Conservation (phyloP, 1,140 invertebrate species). For the Drosophila lini region DNA sequence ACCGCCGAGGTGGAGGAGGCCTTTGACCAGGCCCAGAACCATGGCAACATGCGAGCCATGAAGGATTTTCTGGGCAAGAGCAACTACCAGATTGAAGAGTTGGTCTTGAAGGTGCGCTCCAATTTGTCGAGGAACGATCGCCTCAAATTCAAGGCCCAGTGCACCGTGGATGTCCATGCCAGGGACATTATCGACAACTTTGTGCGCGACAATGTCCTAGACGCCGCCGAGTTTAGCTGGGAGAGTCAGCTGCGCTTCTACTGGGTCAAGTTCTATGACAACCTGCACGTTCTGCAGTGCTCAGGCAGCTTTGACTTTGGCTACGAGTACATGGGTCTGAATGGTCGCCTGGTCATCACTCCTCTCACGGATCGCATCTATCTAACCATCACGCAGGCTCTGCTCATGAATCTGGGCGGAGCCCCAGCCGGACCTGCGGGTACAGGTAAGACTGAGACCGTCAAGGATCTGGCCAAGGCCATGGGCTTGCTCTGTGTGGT, state of each 20-base stretch:
- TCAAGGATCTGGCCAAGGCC: constrained; percentile 95
- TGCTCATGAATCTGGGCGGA: constrained; percentile 95
- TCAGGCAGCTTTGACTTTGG: constrained; percentile 94
- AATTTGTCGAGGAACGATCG: constrained; percentile 92
- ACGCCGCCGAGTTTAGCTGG: constrained; percentile 95
- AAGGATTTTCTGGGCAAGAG: constrained; percentile 93
- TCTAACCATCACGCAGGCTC: constrained; percentile 94
- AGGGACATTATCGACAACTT: constrained; percentile 95
- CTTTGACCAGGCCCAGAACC: constrained; percentile 89
- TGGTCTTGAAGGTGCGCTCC: constrained; percentile 88
- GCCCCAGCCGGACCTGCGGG: constrained; percentile 90
- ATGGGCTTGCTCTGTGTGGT: constrained; percentile 94
- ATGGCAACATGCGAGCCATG: constrained; percentile 93
- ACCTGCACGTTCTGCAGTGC: constrained; percentile 93
- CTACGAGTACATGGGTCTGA: constrained; percentile 97
- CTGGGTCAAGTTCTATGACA: constrained; percentile 93
- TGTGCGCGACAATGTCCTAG: constrained; percentile 93
- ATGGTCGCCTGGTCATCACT: constrained; percentile 95
- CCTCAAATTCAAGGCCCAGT: constrained; percentile 93
- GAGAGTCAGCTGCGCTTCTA: constrained; percentile 96
- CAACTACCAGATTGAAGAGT: constrained; percentile 93
- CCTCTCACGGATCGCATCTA: constrained; percentile 96
- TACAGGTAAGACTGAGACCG: constrained; percentile 97
- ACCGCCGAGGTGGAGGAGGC: constrained; percentile 96
- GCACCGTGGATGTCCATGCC: constrained; percentile 95